Conservation (phyloP, 2,888 invertebrate species). For the Lithophane socia region DNA sequence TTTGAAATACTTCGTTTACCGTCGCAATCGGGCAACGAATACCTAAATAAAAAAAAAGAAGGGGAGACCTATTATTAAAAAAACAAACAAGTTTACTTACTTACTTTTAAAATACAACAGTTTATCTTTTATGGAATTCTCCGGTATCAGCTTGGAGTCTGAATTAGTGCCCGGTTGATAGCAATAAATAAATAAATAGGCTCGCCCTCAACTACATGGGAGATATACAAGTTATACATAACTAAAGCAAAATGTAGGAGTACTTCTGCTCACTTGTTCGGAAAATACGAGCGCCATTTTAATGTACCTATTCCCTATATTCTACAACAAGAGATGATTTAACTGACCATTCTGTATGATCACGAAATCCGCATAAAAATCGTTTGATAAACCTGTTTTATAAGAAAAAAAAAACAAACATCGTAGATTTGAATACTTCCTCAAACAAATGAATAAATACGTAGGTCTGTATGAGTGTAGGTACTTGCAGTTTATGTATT, state of each 20-base stretch:
- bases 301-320: too few species aligned
- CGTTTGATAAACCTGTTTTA: conserved; percentile 12
- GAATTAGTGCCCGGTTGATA: too few species aligned
- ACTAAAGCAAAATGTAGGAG: too few species aligned
- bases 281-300: neutral
- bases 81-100: neutral
- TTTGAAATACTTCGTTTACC: neutral
- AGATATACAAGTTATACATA: too few species aligned
- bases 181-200: too few species aligned
- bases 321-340: neutral
- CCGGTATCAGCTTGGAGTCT: neutral
- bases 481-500: neutral
- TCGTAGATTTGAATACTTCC: conserved; percentile 1
- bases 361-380: conserved; percentile 14
- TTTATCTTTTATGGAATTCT: neutral
- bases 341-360: neutral
- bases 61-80: neutral
- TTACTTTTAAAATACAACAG: neutral
- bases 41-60: neutral
- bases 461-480: too few species aligned
- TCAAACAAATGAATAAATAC: neutral
- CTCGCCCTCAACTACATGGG: too few species aligned
- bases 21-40: neutral
- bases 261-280: neutral
- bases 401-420: neutral